These are phyloP conservation scores for Halcyon smyrnensis DNA, from an alignment of 2,797 vertebrate species.

Conservation along the genomic window DNA sequence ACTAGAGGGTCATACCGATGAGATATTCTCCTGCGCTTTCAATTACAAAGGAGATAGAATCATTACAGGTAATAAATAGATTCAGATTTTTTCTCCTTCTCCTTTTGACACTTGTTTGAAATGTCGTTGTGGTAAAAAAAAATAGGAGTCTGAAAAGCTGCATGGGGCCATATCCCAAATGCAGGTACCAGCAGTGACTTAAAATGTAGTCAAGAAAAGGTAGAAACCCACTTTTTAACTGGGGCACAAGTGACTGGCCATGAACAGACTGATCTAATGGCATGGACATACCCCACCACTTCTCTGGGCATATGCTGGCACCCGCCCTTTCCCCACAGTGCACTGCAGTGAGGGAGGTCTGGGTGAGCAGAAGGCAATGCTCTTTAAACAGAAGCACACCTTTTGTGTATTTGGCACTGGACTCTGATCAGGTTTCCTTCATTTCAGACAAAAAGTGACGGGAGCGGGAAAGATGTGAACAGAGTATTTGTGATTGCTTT, in stretches of 20 bases:
- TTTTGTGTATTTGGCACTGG: not conserved
- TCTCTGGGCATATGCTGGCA: not conserved
- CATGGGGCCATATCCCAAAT: not conserved
- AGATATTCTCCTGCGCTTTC: conserved; percentile 94
- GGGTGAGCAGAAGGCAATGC: not conserved
- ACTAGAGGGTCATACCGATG: conserved; percentile 89
- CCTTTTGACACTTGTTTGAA: not conserved
- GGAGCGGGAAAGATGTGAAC: not conserved
- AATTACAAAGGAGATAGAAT: conserved; percentile 93
- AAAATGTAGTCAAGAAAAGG: not conserved
- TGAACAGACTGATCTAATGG: not conserved
- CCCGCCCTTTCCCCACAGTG: not conserved
- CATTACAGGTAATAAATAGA: conserved; percentile 87
- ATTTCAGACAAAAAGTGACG: not conserved
- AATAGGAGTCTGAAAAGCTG: not conserved
- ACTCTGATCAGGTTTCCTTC: not conserved
- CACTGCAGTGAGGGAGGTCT: not conserved
- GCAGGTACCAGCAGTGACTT: not conserved
- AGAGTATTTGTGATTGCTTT: not conserved
- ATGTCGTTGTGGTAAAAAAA: not conserved
- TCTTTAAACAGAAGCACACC: not conserved
- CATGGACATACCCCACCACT: not conserved
- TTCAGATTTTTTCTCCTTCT: not conserved
- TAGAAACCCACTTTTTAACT: not conserved
- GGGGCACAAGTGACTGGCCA: not conserved